Evolutionary conservation across 2,797 vertebrate genomes (phyloP).

Genomic region (Schizopygopsis malacanthus): DNA sequence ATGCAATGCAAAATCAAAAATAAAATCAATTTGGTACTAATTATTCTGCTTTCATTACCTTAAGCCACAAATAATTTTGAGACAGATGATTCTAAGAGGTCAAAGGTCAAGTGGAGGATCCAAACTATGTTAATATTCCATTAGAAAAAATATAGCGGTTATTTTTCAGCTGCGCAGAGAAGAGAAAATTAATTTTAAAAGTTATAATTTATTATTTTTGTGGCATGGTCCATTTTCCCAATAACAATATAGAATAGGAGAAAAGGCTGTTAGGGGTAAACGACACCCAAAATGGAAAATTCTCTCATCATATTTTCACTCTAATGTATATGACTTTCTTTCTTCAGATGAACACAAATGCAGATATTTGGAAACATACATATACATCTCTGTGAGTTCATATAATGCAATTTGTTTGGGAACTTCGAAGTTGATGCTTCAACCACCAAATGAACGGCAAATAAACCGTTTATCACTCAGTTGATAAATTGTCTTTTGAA

Average conservation of each 20-base stretch:
- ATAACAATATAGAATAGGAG: not conserved
- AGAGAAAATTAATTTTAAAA: not conserved
- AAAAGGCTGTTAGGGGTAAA: not conserved
- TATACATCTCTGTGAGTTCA: no score
- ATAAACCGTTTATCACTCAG: not conserved
- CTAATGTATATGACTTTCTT: not conserved
- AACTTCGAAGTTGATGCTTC: not conserved
- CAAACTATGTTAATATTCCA: not conserved
- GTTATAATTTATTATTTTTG: not conserved
- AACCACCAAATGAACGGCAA: not conserved
- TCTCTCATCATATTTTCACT: not conserved
- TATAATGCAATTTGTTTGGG: not conserved
- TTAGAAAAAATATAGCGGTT: not conserved
- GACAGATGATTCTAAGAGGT: not conserved
- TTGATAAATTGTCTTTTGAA: not conserved
- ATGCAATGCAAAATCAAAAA: conserved; percentile 5
- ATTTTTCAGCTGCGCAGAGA: not conserved
- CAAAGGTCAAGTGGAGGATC: not conserved
- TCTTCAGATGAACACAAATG: no score
- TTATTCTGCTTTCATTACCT: not conserved
- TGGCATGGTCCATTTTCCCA: not conserved
- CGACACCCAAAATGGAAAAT: not conserved
- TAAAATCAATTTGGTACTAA: conserved; percentile 9
- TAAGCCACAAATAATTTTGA: not conserved
- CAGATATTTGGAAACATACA: no score